These are phyloP conservation scores for Pachypeltis micranthus DNA, from an alignment of 1,140 invertebrate species.

Conservation along the genomic window DNA sequence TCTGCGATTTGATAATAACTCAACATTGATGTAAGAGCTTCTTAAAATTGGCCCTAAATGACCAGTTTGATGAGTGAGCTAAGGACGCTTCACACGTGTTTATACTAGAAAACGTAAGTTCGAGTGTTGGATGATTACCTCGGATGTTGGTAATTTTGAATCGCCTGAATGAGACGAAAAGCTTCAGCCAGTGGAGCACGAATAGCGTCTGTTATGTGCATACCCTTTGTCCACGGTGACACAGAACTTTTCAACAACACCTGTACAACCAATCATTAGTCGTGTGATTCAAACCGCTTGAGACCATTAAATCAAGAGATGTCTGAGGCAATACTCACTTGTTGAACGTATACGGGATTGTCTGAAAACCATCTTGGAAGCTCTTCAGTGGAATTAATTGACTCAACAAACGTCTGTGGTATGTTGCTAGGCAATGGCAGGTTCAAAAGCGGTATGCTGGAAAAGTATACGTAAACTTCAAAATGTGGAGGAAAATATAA, in stretches of 20 bases:
- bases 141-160: slow-evolving; percentile 69
- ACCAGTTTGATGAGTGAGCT: no score
- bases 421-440: slow-evolving; percentile 71
- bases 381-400: slow-evolving; percentile 31
- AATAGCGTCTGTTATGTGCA: slow-evolving; percentile 77
- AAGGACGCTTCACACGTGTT: no score
- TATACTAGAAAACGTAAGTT: no score
- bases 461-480: slow-evolving; percentile 26
- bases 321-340: slow-evolving; percentile 42
- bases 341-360: slow-evolving; percentile 70
- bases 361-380: slow-evolving; percentile 35
- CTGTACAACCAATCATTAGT: slow-evolving; percentile 28
- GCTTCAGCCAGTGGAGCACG: slow-evolving; percentile 73
- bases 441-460: slow-evolving; percentile 65
- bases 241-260: slow-evolving; percentile 54
- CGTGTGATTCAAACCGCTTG: neutral
- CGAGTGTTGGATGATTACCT: no score
- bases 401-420: slow-evolving; percentile 47
- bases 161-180: slow-evolving; percentile 71
- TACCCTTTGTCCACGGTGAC: slow-evolving; percentile 68
- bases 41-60: no score
- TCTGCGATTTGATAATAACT: no score
- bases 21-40: no score
- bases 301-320: neutral
- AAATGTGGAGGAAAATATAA: neutral